Evolutionary conservation across 2,113 vertebrate species (phyloP), one percentile per base, ranked within the genome.

Genomic region (Platysternon megacephalum): DNA sequence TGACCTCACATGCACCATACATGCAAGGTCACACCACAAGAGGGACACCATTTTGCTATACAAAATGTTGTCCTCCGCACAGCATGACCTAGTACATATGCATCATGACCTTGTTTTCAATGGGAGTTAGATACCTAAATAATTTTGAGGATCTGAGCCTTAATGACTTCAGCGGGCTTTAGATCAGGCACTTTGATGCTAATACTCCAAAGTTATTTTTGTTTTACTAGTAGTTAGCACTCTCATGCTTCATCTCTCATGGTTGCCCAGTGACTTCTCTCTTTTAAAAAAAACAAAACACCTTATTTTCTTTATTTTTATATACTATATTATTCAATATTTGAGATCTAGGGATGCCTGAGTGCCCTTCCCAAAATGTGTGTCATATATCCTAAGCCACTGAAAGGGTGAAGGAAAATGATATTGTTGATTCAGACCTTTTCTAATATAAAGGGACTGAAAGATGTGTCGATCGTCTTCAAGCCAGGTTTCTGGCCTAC

Each of bases 191-290:
- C 84, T 95, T 90, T 51, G 52, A 88, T 81, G 72, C 65, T 92
- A 96, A 93, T 86, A 93, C 65, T 91, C 92, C 28, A 88, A 91
- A n/a, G 51, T 95, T 89, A 95, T 96, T 96, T 96, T 94, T 91
- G 86, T 86, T 94, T 97, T 95, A 97, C 91, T 93, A 58, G 90
- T 90, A 96, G 85, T 95, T 97, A 95, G n/a, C 65, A 51, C 74
- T 93, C 92, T 92, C 92, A 52, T 93, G 89, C 87, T 97, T 95
- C 92, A 93, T 2, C 35, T 72, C 82, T 95, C 85, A 90, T 0
- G 3, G 81, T 79, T 0, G 0, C 21, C 80, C 94, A 79, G 80
- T 68, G 91, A 97, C 48, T 78, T 42, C 56, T 90, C 91, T 89
- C 93, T 96, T 97, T 88, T 51, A 58, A 95, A 97, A 97, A 56